phyloP scores from a whole-genome alignment of 1,140 invertebrate species.

The Drosophila insularis region DNA sequence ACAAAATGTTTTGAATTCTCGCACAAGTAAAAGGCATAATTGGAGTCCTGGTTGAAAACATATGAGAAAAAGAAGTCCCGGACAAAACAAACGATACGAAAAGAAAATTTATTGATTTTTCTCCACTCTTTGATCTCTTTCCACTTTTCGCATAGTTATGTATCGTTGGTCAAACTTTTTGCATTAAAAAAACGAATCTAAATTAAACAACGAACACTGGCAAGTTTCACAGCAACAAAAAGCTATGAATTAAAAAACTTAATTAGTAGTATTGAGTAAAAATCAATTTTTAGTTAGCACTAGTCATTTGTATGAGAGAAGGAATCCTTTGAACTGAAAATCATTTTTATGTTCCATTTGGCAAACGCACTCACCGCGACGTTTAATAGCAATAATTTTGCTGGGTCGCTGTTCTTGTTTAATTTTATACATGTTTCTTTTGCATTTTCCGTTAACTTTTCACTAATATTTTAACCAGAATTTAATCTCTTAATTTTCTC shows the following conservation, averaged over 20 bases:
- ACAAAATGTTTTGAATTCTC: too few species aligned
- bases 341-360: not conserved
- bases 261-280: not conserved
- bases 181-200: not conserved
- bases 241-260: not conserved
- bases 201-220: not conserved
- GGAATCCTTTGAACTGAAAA: not conserved
- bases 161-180: not conserved
- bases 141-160: constrained; percentile 5
- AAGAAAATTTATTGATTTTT: constrained; percentile 21
- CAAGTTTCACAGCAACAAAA: not conserved
- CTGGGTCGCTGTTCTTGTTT: not conserved
- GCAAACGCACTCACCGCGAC: constrained; percentile 1
- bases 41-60: too few species aligned
- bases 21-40: too few species aligned
- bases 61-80: too few species aligned
- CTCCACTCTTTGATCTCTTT: too few species aligned
- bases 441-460: too few species aligned
- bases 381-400: not conserved
- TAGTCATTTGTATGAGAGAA: not conserved
- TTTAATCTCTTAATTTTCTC: too few species aligned
- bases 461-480: too few species aligned
- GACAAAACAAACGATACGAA: too few species aligned
- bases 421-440: not conserved
- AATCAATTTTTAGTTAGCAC: not conserved